phyloP scores from a whole-genome alignment of 1,140 invertebrate genomes.

The Aporrectodea caliginosa region DNA sequence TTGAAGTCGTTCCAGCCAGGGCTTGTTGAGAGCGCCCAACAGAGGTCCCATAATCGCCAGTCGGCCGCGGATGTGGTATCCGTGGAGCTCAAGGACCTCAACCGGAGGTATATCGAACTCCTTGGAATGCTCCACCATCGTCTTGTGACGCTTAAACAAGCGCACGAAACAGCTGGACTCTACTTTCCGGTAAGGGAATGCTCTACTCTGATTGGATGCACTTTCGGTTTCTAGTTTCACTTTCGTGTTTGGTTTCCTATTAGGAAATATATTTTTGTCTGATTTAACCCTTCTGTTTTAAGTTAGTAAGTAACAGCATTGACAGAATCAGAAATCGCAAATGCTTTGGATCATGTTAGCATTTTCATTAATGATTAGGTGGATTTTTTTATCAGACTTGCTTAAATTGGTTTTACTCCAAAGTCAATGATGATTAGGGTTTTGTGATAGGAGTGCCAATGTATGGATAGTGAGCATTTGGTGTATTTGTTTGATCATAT shows the following conservation, averaged over 20 bases:
- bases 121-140: slow-evolving; percentile 44
- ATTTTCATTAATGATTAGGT: too few relatives aligned
- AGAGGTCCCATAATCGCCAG: neutral
- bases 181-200: slow-evolving; percentile 31
- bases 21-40: neutral
- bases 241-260: slow-evolving; percentile 1
- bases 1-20: neutral
- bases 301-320: too few relatives aligned
- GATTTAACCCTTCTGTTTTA: too few relatives aligned
- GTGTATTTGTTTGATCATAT: too few relatives aligned
- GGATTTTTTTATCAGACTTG: too few relatives aligned
- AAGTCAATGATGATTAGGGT: too few relatives aligned
- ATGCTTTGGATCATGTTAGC: too few relatives aligned
- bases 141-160: slow-evolving; percentile 44
- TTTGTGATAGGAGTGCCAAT: too few relatives aligned
- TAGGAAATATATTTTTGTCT: too few relatives aligned
- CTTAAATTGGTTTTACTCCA: too few relatives aligned
- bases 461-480: too few relatives aligned
- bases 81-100: slow-evolving; percentile 75
- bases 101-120: slow-evolving; percentile 47
- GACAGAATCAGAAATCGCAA: too few relatives aligned
- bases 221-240: neutral
- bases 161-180: slow-evolving; percentile 24
- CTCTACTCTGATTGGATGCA: neutral
- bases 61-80: neutral